A percentile compares a stretch with the other conserved stretches of the same genome.
These are phyloP conservation scores for Drosophila ohnishii DNA, from an alignment of 1,140 invertebrate genomes.

Conservation along the genomic window DNA sequence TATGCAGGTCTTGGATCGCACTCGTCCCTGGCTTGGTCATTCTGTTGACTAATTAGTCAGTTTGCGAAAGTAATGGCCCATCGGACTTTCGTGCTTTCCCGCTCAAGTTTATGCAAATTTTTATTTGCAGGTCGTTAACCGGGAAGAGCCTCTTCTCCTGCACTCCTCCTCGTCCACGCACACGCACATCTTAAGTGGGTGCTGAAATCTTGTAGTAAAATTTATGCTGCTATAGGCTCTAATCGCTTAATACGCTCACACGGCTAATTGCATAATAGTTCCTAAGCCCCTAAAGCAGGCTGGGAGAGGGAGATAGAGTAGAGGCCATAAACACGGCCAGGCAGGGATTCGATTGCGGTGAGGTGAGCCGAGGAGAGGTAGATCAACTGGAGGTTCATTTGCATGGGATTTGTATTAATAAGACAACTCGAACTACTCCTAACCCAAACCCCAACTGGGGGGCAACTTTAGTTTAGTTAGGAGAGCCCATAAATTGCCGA, in stretches of 20 bases:
- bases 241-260: constrained; percentile 72
- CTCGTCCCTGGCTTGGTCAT: constrained; percentile 13
- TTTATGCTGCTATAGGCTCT: constrained; percentile 61
- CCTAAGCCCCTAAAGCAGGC: constrained; percentile 34
- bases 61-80: constrained; percentile 75
- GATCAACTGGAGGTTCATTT: constrained; percentile 56
- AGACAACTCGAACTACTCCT: constrained; percentile 17
- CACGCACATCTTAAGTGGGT: constrained; percentile 63
- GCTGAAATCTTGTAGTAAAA: constrained; percentile 66
- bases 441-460: background rate
- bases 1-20: constrained; percentile 60
- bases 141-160: constrained; percentile 10
- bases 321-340: constrained; percentile 20
- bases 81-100: constrained; percentile 40
- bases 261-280: constrained; percentile 77
- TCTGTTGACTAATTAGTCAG: constrained; percentile 70
- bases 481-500: constrained; percentile 53
- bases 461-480: constrained; percentile 35
- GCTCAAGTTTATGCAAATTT: constrained; percentile 73
- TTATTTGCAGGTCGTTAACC: constrained; percentile 77
- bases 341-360: constrained; percentile 7
- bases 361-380: background rate
- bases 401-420: constrained; percentile 71
- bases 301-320: background rate
- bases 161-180: background rate